phyloP scores from a whole-genome alignment of 2,888 invertebrate species.

The Nomada ruficornis region DNA sequence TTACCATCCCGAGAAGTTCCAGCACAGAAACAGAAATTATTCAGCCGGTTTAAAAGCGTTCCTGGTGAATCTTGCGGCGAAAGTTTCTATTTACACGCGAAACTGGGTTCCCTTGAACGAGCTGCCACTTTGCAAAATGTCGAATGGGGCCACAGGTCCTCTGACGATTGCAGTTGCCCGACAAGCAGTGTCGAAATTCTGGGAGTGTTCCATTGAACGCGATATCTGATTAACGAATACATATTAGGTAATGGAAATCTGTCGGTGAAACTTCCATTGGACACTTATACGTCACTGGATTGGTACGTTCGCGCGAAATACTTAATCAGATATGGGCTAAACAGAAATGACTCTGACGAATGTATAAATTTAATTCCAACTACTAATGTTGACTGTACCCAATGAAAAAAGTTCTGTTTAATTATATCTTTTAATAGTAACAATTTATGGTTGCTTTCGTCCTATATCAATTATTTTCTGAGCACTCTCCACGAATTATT shows the following conservation, averaged over 20 bases:
- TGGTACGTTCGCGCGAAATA: not conserved
- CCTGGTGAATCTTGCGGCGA: not conserved
- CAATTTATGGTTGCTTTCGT: not conserved
- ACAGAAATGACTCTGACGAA: too few relatives aligned
- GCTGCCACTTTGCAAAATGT: not conserved
- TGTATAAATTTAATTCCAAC: too few relatives aligned
- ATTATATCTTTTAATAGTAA: too few relatives aligned
- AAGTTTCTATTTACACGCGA: not conserved
- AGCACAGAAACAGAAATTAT: slow-evolving; percentile 13
- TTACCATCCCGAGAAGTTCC: slow-evolving; percentile 5
- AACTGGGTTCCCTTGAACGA: not conserved
- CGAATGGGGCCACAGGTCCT: too few relatives aligned
- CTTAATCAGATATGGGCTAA: not conserved
- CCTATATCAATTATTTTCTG: not conserved
- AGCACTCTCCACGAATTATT: not conserved
- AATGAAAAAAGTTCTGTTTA: too few relatives aligned
- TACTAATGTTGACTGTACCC: too few relatives aligned
- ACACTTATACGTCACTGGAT: not conserved
- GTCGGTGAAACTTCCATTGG: not conserved
- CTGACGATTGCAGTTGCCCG: not conserved
- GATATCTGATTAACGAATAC: not conserved
- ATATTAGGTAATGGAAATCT: not conserved
- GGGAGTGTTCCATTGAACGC: not conserved
- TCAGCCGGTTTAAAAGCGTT: not conserved
- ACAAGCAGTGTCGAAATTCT: not conserved